A percentile compares a stretch with the other conserved stretches of the same genome.
These are phyloP conservation scores for Lasioglossum baleicum DNA, from an alignment of 1,140 invertebrate species.

Conservation along the genomic window DNA sequence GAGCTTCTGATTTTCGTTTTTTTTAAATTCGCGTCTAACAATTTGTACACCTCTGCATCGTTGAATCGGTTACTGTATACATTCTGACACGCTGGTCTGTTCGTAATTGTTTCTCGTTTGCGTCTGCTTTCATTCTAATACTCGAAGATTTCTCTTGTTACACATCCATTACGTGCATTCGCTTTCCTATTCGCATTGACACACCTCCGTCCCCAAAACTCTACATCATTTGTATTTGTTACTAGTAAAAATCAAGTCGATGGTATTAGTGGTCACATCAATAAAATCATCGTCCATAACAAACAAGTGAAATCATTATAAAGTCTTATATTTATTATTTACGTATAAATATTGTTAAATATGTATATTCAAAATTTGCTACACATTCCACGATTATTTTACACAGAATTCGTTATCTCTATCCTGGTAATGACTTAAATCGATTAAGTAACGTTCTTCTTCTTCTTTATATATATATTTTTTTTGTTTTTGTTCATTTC, in stretches of 20 bases:
- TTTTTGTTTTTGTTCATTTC: slow-evolving; percentile 38
- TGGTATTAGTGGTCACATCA: slow-evolving; percentile 63
- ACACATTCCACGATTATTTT: slow-evolving; percentile 76
- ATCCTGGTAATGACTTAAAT: slow-evolving; percentile 71
- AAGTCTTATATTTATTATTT: slow-evolving; percentile 68
- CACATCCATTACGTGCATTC: slow-evolving; percentile 33
- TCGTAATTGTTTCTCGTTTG: slow-evolving; percentile 1
- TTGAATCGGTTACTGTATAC: slow-evolving; percentile 38
- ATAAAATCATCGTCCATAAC: slow-evolving; percentile 68
- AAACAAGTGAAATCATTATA: slow-evolving; percentile 64
- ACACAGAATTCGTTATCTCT: slow-evolving; percentile 74
- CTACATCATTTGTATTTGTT: slow-evolving; percentile 7
- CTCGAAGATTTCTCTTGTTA: slow-evolving; percentile 37
- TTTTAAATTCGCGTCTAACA: neutral
- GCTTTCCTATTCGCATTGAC: slow-evolving; percentile 7
- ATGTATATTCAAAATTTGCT: slow-evolving; percentile 76
- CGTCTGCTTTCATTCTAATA: neutral
- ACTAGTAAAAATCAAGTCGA: slow-evolving; percentile 51
- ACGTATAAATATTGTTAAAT: slow-evolving; percentile 77
- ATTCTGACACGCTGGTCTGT: slow-evolving; percentile 46
- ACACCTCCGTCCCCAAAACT: neutral
- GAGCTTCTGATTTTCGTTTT: neutral
- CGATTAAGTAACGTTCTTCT: slow-evolving; percentile 67
- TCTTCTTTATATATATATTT: no score
- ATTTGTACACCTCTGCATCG: slow-evolving; percentile 18